Percentiles rank a stretch among this genome's conserved stretches.
These are phyloP conservation scores for Bos indicus DNA, from an alignment of 2,113 vertebrate species.

Conservation along the genomic window DNA sequence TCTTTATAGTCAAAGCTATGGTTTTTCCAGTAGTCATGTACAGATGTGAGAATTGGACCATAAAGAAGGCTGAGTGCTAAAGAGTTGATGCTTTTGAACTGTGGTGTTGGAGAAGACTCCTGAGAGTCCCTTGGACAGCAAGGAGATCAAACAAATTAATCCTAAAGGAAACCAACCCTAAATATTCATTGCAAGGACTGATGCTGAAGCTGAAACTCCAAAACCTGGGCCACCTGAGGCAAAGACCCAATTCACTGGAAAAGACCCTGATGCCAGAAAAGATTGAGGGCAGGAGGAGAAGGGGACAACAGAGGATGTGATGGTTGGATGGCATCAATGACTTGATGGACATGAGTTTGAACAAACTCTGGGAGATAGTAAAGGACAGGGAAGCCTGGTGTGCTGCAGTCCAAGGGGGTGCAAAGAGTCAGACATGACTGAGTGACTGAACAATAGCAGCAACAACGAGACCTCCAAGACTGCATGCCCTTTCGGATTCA, in stretches of 20 bases:
- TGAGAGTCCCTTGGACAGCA: neutral
- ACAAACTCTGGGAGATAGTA: neutral
- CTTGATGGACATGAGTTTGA: neutral
- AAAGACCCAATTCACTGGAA: neutral
- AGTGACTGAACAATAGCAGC: neutral
- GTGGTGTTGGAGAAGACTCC: neutral
- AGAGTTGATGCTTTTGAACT: neutral
- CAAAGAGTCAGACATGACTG: neutral
- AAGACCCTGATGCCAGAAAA: neutral
- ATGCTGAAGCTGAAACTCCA: neutral
- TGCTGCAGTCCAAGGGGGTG: neutral
- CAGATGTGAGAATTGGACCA: neutral
- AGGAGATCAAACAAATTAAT: neutral
- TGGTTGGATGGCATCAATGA: neutral
- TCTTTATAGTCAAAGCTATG: neutral
- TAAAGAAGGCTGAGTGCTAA: neutral
- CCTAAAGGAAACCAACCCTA: neutral
- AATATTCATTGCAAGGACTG: neutral
- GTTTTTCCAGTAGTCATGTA: neutral
- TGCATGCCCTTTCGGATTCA: fast-evolving
- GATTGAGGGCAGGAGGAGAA: neutral
- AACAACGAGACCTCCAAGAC: neutral
- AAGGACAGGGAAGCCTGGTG: neutral
- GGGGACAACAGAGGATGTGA: neutral
- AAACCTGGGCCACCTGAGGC: neutral